A percentile compares a stretch with the other conserved stretches of the same genome.
These are phyloP conservation scores for Monochamus saltuarius DNA, from an alignment of 1,140 invertebrate species.

Conservation along the genomic window DNA sequence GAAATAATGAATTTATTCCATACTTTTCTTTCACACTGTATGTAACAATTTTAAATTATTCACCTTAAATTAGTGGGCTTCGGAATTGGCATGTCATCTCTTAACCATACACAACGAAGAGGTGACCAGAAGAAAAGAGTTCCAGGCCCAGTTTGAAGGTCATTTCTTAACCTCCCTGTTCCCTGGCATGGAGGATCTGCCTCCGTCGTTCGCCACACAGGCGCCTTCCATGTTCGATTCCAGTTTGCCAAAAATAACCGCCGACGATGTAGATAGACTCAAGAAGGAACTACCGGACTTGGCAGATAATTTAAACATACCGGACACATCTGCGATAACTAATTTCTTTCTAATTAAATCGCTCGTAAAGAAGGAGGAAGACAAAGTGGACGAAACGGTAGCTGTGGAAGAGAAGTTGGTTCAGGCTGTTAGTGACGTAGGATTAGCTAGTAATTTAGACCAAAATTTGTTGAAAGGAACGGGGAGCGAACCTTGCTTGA, in stretches of 20 bases:
- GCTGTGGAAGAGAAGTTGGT: slow-evolving; percentile 44
- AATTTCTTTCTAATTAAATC: slow-evolving; percentile 65
- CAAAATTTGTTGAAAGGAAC: slow-evolving; percentile 47
- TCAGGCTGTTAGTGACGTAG: slow-evolving; percentile 50
- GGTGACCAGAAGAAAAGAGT: slow-evolving; percentile 67
- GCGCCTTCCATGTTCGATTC: slow-evolving; percentile 74
- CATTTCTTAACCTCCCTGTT: slow-evolving; percentile 87
- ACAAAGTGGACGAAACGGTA: slow-evolving; percentile 36
- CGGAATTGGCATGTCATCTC: slow-evolving; percentile 72
- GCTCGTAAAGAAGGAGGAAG: slow-evolving; percentile 26
- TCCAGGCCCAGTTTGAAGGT: slow-evolving; percentile 73
- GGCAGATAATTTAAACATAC: slow-evolving; percentile 51
- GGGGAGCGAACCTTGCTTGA: slow-evolving; percentile 46
- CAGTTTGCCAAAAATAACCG: slow-evolving; percentile 66
- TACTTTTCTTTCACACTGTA: too few relatives aligned
- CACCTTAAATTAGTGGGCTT: slow-evolving; percentile 65
- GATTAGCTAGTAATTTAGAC: slow-evolving; percentile 49
- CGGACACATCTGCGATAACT: slow-evolving; percentile 68
- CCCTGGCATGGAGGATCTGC: slow-evolving; percentile 82
- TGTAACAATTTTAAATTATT: slow-evolving; percentile 11
- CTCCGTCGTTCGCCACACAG: slow-evolving; percentile 81
- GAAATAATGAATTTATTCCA: too few relatives aligned
- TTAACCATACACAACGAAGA: slow-evolving; percentile 77
- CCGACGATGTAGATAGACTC: slow-evolving; percentile 66
- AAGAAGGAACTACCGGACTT: slow-evolving; percentile 65